Conservation (phyloP, 2,888 invertebrate species). For the Scaptomyza cyrtandrae region DNA sequence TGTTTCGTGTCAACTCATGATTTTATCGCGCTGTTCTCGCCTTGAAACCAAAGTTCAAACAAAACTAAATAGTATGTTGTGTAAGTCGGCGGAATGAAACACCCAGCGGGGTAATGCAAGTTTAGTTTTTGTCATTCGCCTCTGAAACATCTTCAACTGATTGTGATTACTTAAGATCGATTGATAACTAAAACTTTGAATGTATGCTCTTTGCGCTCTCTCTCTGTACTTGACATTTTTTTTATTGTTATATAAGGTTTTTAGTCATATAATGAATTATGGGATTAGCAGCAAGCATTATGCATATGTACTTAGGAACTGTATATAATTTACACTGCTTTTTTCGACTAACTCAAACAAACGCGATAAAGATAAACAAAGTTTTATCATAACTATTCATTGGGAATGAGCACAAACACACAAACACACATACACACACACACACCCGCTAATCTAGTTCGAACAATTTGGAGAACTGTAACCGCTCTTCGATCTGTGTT, state of each 20-base stretch:
- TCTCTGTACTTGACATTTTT: neutral
- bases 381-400: slow-evolving; percentile 43
- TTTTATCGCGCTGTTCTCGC: slow-evolving; percentile 65
- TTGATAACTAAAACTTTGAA: slow-evolving; percentile 34
- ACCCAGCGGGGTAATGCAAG: neutral
- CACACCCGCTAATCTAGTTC: slow-evolving; percentile 1
- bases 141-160: slow-evolving; percentile 20
- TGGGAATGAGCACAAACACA: slow-evolving; percentile 43
- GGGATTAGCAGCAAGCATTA: neutral
- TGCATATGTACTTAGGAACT: slow-evolving; percentile 5
- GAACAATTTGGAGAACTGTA: slow-evolving; percentile 3
- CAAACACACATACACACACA: slow-evolving; percentile 12
- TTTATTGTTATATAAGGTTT: slow-evolving; percentile 60
- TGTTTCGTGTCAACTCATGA: slow-evolving; percentile 30
- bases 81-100: slow-evolving; percentile 1
- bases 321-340: slow-evolving; percentile 9
- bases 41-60: slow-evolving; percentile 68
- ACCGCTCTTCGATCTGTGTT: slow-evolving; percentile 3
- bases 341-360: slow-evolving; percentile 23
- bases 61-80: slow-evolving; percentile 29
- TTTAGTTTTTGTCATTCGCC: slow-evolving; percentile 3
- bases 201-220: slow-evolving; percentile 30
- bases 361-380: slow-evolving; percentile 68
- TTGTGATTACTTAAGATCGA: slow-evolving; percentile 59
- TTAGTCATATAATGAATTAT: slow-evolving; percentile 42